Base-by-base conservation (phyloP, 2,888 invertebrate genomes). In the Tipula helvola region DNA sequence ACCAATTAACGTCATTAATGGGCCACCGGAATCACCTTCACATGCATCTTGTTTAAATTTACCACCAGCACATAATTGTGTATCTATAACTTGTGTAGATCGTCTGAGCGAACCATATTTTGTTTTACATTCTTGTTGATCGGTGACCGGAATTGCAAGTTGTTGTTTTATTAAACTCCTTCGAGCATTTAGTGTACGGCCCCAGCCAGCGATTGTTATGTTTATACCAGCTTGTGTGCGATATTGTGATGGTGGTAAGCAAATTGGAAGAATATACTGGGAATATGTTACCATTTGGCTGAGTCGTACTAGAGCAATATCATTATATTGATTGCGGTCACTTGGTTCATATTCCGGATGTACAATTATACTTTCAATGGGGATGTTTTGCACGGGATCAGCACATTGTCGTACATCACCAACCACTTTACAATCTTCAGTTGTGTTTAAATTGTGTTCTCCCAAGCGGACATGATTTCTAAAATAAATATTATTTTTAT, bases 21-120 rank as follows among this genome's bases (percentile, higher is more conserved):
- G 96, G 2, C 96, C 96, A 2, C 96, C 96, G 0, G 96, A 96
- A 89, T 96, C 96, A 0, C 96, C 96, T 83, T 92, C 93, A 89
- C 96, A 96, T 0, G 96, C 94, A 89, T 96, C 96, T 88, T 94
- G 92, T 0, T 93, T 93, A 87, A 91, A 93, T 5, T 92, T 91
- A 0, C 96, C 95, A 2, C 96, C 96, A 5, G 95, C 95, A 89
- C 96, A 96, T 0, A 96, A 88, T 89, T 95, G 95, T 0, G 89
- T 88, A 2, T 89, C 89, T 36, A 91, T 89, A 28, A 28, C 2
- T 28, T 28, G 28, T 28, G 28, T 28, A 28, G 28, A 28, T 44
- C 89, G 90, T 7, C 89, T 89, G 44, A 90, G 88, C 0, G 88
- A 88, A 86, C 90, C 91, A 36, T 90, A 90, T 42, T 89, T 88